Evolutionary conservation across 2,888 invertebrate genomes (phyloP).

Genomic region (Drosophila hawaiiensis): DNA sequence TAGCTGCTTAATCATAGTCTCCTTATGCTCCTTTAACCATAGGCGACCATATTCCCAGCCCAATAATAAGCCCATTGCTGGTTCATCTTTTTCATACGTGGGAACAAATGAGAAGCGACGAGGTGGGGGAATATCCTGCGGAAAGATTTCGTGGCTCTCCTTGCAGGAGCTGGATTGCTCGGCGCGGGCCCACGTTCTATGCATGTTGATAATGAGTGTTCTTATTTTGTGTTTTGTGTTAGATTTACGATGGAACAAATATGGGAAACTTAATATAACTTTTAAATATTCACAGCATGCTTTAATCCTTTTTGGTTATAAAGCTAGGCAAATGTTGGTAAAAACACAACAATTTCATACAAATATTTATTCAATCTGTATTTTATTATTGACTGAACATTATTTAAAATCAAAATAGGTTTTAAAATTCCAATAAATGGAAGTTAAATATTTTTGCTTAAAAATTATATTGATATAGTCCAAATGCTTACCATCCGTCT

Average conservation of each 20-base stretch:
- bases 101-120: constrained; percentile 16
- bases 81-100: constrained; percentile 36
- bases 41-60: constrained; percentile 56
- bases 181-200: constrained; percentile 38
- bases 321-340: neutral
- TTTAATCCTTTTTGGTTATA: neutral
- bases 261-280: constrained; percentile 19
- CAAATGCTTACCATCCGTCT: neutral
- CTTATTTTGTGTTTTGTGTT: constrained; percentile 6
- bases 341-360: neutral
- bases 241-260: constrained; percentile 20
- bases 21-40: constrained; percentile 47
- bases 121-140: constrained; percentile 19
- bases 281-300: constrained; percentile 31
- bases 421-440: neutral
- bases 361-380: neutral
- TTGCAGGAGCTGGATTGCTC: constrained; percentile 26
- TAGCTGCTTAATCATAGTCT: constrained; percentile 10
- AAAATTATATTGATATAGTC: neutral
- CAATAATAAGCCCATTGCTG: constrained; percentile 39
- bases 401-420: neutral
- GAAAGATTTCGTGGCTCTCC: constrained; percentile 47
- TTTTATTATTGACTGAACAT: no score
- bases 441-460: neutral
- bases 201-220: constrained; percentile 18